These are phyloP conservation scores for Strongylocentrotus purpuratus DNA, from an alignment of 35 echinoderm and acorn worm species.

Conservation along the genomic window DNA sequence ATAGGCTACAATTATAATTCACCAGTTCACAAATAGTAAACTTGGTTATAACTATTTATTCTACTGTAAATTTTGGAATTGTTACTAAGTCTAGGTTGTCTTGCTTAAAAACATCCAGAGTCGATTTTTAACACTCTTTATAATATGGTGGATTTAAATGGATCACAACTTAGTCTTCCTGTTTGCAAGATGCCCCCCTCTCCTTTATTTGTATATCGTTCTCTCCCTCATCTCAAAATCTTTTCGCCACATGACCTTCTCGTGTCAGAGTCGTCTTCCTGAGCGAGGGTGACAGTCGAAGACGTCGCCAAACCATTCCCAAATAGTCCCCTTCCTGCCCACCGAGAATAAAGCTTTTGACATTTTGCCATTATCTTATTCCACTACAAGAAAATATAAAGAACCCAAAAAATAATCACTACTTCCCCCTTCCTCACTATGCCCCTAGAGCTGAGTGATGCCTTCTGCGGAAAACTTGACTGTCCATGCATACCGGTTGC, in stretches of 20 bases:
- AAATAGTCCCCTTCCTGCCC: background rate
- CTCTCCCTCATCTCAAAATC: background rate
- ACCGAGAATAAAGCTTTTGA: background rate
- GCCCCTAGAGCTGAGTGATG: background rate
- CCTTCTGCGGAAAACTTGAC: background rate
- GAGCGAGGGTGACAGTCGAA: background rate
- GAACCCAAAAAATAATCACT: background rate
- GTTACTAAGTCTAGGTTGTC: no score
- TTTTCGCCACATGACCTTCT: background rate
- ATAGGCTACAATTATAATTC: no score
- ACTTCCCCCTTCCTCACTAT: background rate
- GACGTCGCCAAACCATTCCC: background rate
- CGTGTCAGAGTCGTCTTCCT: background rate
- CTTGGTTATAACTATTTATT: no score
- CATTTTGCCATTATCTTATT: slow-evolving; percentile 11
- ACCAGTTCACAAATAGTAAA: no score
- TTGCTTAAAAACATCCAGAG: no score
- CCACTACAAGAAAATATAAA: background rate
- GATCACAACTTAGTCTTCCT: no score
- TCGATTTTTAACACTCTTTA: no score
- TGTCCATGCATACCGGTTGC: background rate
- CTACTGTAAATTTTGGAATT: no score
- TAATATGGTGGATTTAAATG: no score
- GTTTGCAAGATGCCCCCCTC: no score
- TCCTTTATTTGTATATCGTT: no score